These are phyloP conservation scores for Tenthredo scrophulariae DNA, from an alignment of 2,888 invertebrate species.

Conservation along the genomic window DNA sequence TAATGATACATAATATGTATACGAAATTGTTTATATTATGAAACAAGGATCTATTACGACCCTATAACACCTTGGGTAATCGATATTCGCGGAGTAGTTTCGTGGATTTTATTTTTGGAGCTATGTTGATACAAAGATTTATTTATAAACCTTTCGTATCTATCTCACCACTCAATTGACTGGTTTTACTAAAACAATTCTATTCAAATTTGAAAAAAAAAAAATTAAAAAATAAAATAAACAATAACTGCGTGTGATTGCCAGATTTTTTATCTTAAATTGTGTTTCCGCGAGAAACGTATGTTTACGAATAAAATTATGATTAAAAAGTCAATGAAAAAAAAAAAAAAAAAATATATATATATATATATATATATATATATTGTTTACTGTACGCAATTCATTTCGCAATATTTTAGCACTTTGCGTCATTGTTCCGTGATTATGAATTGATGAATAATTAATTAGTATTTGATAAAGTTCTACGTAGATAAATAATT, in stretches of 20 bases:
- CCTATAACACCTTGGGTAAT: neutral
- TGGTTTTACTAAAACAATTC: neutral
- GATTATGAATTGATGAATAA: neutral
- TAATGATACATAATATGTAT: neutral
- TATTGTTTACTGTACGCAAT: neutral
- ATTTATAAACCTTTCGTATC: neutral
- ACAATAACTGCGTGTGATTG: neutral
- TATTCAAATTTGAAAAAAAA: neutral
- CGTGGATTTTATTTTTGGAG: neutral
- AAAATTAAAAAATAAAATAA: neutral
- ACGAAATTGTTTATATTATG: neutral
- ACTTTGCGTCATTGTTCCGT: neutral
- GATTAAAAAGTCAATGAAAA: neutral
- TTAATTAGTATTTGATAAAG: neutral
- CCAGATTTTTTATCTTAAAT: neutral
- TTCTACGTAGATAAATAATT: neutral
- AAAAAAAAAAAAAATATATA: neutral
- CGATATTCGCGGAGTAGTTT: conserved; percentile 18
- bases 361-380: neutral
- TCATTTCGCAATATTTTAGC: neutral
- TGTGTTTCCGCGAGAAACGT: neutral
- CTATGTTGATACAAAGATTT: conserved; percentile 10
- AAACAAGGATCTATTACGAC: neutral
- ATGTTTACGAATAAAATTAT: neutral
- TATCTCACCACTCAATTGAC: neutral